phyloP scores from a whole-genome alignment of 2,888 invertebrate species.

The Beris chalybata region DNA sequence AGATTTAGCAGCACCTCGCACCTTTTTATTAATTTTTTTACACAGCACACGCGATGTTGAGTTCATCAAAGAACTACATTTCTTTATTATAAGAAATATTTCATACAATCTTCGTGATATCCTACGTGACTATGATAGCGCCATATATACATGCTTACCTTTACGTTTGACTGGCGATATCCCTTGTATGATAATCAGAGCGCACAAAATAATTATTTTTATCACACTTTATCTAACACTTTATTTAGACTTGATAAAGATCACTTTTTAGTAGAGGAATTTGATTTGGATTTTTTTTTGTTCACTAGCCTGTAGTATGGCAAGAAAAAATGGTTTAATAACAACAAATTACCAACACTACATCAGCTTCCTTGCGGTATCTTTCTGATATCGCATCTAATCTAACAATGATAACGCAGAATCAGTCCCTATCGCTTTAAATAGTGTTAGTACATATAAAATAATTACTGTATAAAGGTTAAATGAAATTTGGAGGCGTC shows the following conservation, averaged over 20 bases:
- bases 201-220: slow-evolving; percentile 30
- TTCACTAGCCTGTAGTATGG: neutral
- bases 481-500: slow-evolving; percentile 7
- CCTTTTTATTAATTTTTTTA: too few species aligned
- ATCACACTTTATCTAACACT: slow-evolving; percentile 36
- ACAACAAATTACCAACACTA: slow-evolving; percentile 23
- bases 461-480: neutral
- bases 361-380: slow-evolving; percentile 37
- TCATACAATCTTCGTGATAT: too few species aligned
- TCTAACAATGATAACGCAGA: slow-evolving; percentile 43
- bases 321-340: slow-evolving; percentile 21
- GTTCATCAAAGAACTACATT: too few species aligned
- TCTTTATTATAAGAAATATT: too few species aligned
- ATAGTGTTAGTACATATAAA: slow-evolving; percentile 3
- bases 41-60: too few species aligned
- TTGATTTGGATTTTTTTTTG: slow-evolving; percentile 23
- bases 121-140: neutral
- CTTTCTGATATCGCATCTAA: slow-evolving; percentile 43
- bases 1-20: too few species aligned
- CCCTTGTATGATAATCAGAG: slow-evolving; percentile 31
- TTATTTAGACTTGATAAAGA: slow-evolving; percentile 39
- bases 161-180: slow-evolving; percentile 26
- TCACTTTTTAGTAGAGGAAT: slow-evolving; percentile 40
- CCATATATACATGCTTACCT: slow-evolving; percentile 20
- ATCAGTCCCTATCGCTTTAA: slow-evolving; percentile 23